These are phyloP conservation scores for Phoebastria nigripes DNA, from an alignment of 2,797 vertebrate species.

Conservation along the genomic window DNA sequence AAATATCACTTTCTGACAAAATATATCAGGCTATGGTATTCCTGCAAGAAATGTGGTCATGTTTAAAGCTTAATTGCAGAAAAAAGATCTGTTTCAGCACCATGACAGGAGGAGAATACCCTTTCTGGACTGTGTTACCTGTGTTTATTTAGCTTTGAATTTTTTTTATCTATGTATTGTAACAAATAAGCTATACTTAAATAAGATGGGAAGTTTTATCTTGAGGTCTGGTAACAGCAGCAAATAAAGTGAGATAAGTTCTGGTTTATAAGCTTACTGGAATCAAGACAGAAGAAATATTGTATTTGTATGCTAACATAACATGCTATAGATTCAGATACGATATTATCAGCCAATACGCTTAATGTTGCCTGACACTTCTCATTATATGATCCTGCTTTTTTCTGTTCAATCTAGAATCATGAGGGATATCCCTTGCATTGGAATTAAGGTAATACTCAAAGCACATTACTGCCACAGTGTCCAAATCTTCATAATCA, in stretches of 20 bases:
- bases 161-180: neutral
- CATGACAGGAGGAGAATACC: neutral
- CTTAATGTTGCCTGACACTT: neutral
- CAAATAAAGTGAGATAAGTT: slow-evolving; percentile 4
- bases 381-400: neutral
- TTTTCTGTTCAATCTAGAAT: neutral
- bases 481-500: neutral
- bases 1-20: neutral
- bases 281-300: neutral
- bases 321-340: slow-evolving; percentile 1
- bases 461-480: neutral
- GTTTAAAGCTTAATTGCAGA: neutral
- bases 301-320: slow-evolving; percentile 10
- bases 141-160: neutral
- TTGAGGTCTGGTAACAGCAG: neutral
- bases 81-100: neutral
- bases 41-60: neutral
- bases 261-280: neutral
- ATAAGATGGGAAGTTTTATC: neutral
- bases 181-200: neutral
- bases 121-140: neutral
- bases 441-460: neutral
- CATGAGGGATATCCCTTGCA: neutral
- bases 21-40: neutral
- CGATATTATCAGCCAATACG: neutral